Evolutionary conservation across 2,888 invertebrate genomes (phyloP), one percentile per base, ranked within the genome.

Genomic region (Tethea ocularis): DNA sequence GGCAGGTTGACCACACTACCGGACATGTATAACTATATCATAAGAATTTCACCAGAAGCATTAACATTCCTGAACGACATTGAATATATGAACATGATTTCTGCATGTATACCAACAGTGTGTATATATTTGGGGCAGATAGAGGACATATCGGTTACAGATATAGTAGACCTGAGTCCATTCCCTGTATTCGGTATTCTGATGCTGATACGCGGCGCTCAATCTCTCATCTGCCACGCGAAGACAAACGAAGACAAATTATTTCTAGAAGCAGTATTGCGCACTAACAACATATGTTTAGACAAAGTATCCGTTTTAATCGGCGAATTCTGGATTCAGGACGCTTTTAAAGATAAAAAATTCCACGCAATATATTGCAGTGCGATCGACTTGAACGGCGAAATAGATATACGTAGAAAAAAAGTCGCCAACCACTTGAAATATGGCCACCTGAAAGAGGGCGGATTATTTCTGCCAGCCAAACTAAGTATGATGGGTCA

Each of bases 181-280:
- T 93, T 95, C 75, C 95, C 95, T 1, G 66, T 94, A 36, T 86
- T 94, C 57, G 94, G 94, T 1, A 72, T 94, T 52, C 78, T 87
- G 51, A 68, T 94, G 68, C 80, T 94, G 46, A 88, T 87, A 68
- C 80, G 83, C 41, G 84, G 87, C 51, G 66, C 72, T 6, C 72
- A 82, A 62, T 74, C 67, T 0, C 75, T 92, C 20, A 82, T 83
- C 58, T 88, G 85, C 72, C 70, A 81, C 59, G 59, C 61, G 24
- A 52, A 29, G 6, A 57, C 54, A 0, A 24, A 2, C 20, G 20
- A 54, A 33, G 63, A 61, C 53, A 57, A 53, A 15, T 20, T 23
- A 10, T 63, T 63, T 20, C 36, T 63, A 2, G 54, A 59, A 53
- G 15, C 33, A 0, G 57, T 63, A 2, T 51, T 63, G 11, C 51